Evolutionary conservation across 2,888 invertebrate species (phyloP).

Genomic region (Dasysyrphus tricinctus): DNA sequence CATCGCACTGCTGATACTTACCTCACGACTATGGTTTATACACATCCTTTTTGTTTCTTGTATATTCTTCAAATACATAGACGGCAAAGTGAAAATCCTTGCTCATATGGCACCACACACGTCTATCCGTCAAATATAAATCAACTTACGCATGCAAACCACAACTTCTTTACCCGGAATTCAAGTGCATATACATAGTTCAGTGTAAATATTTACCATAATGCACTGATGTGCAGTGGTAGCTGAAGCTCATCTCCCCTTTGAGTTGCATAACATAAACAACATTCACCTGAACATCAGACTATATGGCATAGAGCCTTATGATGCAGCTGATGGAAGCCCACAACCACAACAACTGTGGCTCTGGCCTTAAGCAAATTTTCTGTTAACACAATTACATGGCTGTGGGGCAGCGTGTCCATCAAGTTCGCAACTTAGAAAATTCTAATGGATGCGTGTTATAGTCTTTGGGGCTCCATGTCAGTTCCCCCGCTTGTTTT

Average conservation of each 20-base stretch:
- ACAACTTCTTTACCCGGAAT: constrained; percentile 53
- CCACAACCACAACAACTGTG: constrained; percentile 9
- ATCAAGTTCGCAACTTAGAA: constrained; percentile 68
- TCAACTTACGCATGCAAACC: constrained; percentile 56
- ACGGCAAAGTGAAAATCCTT: constrained; percentile 13
- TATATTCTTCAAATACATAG: not conserved
- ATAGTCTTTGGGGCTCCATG: constrained; percentile 20
- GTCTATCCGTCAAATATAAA: constrained; percentile 1
- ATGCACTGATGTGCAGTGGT: not conserved
- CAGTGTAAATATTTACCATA: constrained; percentile 54
- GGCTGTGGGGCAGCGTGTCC: constrained; percentile 60
- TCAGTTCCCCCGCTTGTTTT: not conserved
- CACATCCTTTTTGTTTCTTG: not conserved
- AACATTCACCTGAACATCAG: constrained; percentile 15
- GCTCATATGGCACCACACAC: constrained; percentile 9
- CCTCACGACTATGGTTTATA: not conserved
- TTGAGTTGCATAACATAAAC: constrained; percentile 18
- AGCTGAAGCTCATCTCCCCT: constrained; percentile 1
- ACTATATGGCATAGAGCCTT: constrained; percentile 4
- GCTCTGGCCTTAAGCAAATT: constrained; percentile 46
- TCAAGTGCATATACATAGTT: constrained; percentile 18
- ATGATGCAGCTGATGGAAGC: constrained; percentile 21
- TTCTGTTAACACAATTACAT: constrained; percentile 54
- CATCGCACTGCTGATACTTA: not conserved
- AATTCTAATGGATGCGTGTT: constrained; percentile 65